Base-by-base conservation (phyloP, 2,113 vertebrate species). In the Zosterops pallidus region DNA sequence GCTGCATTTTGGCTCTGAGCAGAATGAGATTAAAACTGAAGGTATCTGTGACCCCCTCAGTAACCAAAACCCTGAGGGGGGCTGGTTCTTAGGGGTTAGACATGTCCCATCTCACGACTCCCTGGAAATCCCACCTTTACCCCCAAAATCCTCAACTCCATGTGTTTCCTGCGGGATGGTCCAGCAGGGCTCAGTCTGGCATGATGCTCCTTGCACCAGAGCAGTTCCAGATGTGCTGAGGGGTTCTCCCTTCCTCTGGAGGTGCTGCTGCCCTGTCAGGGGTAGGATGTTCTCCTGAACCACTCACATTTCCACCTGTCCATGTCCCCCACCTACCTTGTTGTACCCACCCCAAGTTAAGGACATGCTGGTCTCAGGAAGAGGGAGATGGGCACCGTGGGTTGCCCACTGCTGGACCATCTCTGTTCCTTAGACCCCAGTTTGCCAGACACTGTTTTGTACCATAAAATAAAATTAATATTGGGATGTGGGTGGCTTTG, bases 171-270 rank as follows among this genome's bases (percentile, higher is more conserved):
- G 3, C 0, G 1, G 46, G 64, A 22, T 81, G 14, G 20, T 80
- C 25, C 0, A 0, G n/a, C 50, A 22, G 23, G 16, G 16, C 44
- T 84, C 9, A 7, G 33, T 29, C 25, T 4, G 0, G 9, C n/a
- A 2, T 0, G 0, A 3, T n/a, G 28, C 44, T 86, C 14, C 46
- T 57, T 2, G 0, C 28, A 11, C 33, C 41, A 14, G 17, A 62
- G 12, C 0, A 0, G 28, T 52, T 17, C 19, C 60, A 41, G 28
- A 9, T 31, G 33, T 84, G 11, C 47, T 74, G 25, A 24, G 37
- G 33, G 35, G 1, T 29, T 31, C 10, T 83, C 39, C 5, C 13
- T 69, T 60, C 60, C 67, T 46, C 31, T 12, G 4, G 42, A 86
- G 53, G 5, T 80, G 31, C 13, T 86, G 47, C 60, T 59, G 25